phyloP scores from a whole-genome alignment of 37 sponge, comb jelly and placozoan genomes.

The Amphimedon queenslandica region DNA sequence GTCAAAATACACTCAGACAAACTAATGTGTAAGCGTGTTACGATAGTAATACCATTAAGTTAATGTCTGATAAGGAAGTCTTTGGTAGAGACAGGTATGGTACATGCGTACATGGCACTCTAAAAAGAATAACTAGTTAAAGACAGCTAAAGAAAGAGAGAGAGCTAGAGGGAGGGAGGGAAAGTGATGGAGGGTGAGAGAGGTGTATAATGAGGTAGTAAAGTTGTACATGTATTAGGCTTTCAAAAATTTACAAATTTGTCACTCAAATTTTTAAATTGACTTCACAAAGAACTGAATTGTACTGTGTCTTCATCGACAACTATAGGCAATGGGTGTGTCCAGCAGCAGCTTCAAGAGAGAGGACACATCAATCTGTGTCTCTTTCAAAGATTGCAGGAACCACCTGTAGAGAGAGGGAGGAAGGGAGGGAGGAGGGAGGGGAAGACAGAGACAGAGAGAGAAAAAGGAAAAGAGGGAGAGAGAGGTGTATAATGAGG shows the following conservation, averaged over 20 bases:
- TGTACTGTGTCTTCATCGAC: too few relatives aligned
- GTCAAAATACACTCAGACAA: background rate
- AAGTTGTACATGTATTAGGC: too few relatives aligned
- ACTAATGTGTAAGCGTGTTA: background rate
- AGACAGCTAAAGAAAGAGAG: slow-evolving; percentile 65
- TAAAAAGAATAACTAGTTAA: slow-evolving; percentile 81
- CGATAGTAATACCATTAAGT: slow-evolving; percentile 59
- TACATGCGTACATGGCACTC: slow-evolving; percentile 81
- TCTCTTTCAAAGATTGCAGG: background rate
- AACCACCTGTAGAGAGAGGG: too few relatives aligned
- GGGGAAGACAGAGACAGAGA: background rate
- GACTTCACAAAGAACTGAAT: too few relatives aligned
- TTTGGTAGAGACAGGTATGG: slow-evolving; percentile 78
- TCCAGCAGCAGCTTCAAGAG: too few relatives aligned
- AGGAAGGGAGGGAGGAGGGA: background rate
- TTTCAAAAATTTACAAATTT: too few relatives aligned
- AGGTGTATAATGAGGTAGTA: background rate
- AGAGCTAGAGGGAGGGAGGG: too few relatives aligned
- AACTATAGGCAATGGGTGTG: too few relatives aligned
- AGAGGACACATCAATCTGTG: too few relatives aligned
- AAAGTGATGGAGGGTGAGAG: background rate
- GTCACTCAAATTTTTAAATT: too few relatives aligned
- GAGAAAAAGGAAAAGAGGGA: too few relatives aligned
- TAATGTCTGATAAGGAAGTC: slow-evolving; percentile 68
- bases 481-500: too few relatives aligned